Base-by-base conservation (phyloP, 2,797 vertebrate genomes). In the Lophius americanus region DNA sequence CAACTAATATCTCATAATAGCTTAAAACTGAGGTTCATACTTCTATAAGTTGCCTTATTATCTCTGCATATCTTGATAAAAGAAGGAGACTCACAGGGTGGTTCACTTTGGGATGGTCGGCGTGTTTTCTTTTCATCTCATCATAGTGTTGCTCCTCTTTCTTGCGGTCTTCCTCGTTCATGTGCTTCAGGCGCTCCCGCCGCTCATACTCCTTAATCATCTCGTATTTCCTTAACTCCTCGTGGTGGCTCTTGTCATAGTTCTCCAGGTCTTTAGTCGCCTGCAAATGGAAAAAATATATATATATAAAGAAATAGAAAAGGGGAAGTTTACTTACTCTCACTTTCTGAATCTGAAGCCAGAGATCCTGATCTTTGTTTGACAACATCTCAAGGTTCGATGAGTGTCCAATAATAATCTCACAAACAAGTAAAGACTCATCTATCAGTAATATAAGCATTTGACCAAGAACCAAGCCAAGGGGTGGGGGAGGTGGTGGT, bases 191-290 rank as follows among this genome's bases (percentile, higher is more conserved):
- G 66, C 93, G 95, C 67, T 96, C 95, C 76, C 94, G 92, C 67
- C 96, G 91, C 59, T 99, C 95, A 0, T 97, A 95, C 79, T 97
- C 97, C 90, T 98, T 98, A 93, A 92, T 91, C 95, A 99, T 96
- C 86, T 98, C 96, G 0, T 99, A 96, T 57, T 81, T 94, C 88
- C 98, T 98, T 86, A 98, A 98, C 74, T 97, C 95, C 10, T 98
- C 95, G 6, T 98, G 97, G 2, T 88, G 94, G 7, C 93, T 90
- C 73, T 95, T 95, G 85, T 99, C 97, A 41, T 91, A 97, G 76
- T 96, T 93, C 89, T 98, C 95, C 81, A 99, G 86, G 85, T 98
- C 96, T 46, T 78, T 93, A 52, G 95, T 96, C 7, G 96, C 95
- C 97, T 98, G 42, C 1, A 9, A 14, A 41, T 11, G 8, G 64